phyloP scores from a whole-genome alignment of 2,888 invertebrate genomes.

The Heteromurus nitidus region DNA sequence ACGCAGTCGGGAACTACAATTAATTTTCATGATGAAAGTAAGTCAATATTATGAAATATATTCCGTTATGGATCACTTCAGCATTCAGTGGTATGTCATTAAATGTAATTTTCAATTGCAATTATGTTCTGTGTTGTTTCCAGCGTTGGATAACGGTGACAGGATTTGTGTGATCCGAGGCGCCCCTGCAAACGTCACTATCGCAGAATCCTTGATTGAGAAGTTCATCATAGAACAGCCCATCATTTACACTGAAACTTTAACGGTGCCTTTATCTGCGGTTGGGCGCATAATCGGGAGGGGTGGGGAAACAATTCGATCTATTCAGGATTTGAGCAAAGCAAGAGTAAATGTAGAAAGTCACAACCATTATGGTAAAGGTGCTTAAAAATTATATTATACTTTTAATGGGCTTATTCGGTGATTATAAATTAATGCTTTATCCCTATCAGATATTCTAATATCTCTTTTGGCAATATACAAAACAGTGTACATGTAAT shows the following conservation, averaged over 20 bases:
- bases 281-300: constrained; percentile 85
- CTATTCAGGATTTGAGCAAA: constrained; percentile 83
- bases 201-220: constrained; percentile 84
- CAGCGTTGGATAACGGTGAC: constrained; percentile 77
- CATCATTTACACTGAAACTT: constrained; percentile 78
- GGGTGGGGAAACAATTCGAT: constrained; percentile 83
- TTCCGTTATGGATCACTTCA: not conserved
- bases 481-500: too few species aligned
- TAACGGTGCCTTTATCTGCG: constrained; percentile 58
- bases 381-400: constrained; percentile 9
- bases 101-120: not conserved
- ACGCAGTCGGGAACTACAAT: constrained; percentile 83
- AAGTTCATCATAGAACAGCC: constrained; percentile 83
- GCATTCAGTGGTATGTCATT: constrained; percentile 2
- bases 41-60: constrained; percentile 21
- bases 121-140: constrained; percentile 7
- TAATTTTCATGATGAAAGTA: constrained; percentile 76
- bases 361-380: constrained; percentile 49
- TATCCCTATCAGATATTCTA: too few species aligned
- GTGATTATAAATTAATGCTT: too few species aligned
- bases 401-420: constrained; percentile 63
- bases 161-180: constrained; percentile 85
- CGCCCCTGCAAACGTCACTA: constrained; percentile 80
- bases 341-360: constrained; percentile 82
- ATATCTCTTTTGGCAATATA: too few species aligned